Conservation (phyloP, 2,888 invertebrate genomes). For the Caenorhabditis sp. region DNA sequence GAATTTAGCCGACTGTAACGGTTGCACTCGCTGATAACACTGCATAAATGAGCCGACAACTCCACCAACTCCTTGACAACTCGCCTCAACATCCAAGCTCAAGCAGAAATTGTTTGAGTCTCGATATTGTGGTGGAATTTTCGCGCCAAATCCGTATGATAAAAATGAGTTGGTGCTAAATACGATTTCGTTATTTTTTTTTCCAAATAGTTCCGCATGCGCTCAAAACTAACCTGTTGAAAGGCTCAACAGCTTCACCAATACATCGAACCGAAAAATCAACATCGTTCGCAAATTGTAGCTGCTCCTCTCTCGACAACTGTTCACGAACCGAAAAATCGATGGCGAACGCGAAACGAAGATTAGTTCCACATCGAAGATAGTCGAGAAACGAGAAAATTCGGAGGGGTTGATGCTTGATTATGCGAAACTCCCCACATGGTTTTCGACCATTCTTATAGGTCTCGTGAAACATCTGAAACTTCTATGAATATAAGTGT, state of each 20-base stretch:
- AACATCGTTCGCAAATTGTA: slow-evolving; percentile 56
- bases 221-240: slow-evolving; percentile 43
- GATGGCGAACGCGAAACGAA: slow-evolving; percentile 58
- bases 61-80: slow-evolving; percentile 54
- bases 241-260: slow-evolving; percentile 51
- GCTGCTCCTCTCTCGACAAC: slow-evolving; percentile 37
- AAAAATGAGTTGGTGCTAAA: slow-evolving; percentile 51
- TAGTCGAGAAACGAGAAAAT: slow-evolving; percentile 59
- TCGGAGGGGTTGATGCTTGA: slow-evolving; percentile 46
- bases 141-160: slow-evolving; percentile 62
- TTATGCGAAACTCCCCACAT: slow-evolving; percentile 53
- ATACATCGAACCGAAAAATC: slow-evolving; percentile 56
- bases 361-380: slow-evolving; percentile 38
- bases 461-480: slow-evolving; percentile 32
- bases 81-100: slow-evolving; percentile 58
- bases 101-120: slow-evolving; percentile 63
- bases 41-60: slow-evolving; percentile 50
- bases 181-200: slow-evolving; percentile 20
- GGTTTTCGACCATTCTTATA: slow-evolving; percentile 46
- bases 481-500: neutral
- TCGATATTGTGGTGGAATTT: slow-evolving; percentile 59
- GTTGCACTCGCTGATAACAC: slow-evolving; percentile 53
- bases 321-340: slow-evolving; percentile 57
- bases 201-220: slow-evolving; percentile 7
- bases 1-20: slow-evolving; percentile 55